Conservation (phyloP, 1,140 invertebrate species). For the Mesaphorura yosii region DNA sequence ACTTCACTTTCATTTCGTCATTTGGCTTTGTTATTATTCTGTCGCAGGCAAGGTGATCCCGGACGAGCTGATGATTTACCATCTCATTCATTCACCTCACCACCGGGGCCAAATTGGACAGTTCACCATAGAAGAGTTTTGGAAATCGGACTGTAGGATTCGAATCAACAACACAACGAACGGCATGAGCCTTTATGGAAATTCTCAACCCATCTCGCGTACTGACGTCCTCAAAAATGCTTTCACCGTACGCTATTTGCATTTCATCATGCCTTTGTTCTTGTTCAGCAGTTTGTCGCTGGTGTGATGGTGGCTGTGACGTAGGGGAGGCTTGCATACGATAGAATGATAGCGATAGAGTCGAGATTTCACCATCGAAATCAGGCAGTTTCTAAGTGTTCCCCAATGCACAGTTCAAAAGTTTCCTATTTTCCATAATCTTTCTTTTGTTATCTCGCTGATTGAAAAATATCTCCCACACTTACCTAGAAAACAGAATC, state of each 20-base stretch:
- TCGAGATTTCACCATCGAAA: too few relatives aligned
- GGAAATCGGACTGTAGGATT: conserved; percentile 50
- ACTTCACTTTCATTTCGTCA: neutral
- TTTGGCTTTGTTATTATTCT: too few relatives aligned
- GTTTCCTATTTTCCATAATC: too few relatives aligned
- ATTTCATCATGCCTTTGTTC: conserved; percentile 1
- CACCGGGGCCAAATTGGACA: conserved; percentile 30
- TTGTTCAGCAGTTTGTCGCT: neutral
- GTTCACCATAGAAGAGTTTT: conserved; percentile 46
- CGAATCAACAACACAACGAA: conserved; percentile 57
- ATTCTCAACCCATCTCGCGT: conserved; percentile 15
- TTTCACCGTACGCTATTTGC: conserved; percentile 24
- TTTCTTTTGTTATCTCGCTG: too few relatives aligned
- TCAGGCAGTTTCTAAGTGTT: too few relatives aligned
- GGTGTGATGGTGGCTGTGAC: neutral
- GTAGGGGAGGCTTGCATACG: too few relatives aligned
- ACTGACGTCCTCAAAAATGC: conserved; percentile 29
- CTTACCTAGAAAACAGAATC: too few relatives aligned
- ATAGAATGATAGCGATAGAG: too few relatives aligned
- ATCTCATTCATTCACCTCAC: conserved; percentile 29
- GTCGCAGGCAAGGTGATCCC: neutral
- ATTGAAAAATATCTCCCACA: too few relatives aligned
- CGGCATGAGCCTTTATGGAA: conserved; percentile 38
- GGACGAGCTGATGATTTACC: conserved; percentile 30
- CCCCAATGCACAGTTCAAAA: too few relatives aligned